A percentile compares a stretch with the other conserved stretches of the same genome.
Evolutionary conservation across 1,140 invertebrate species (phyloP).

Genomic region (Orchesella cincta): DNA sequence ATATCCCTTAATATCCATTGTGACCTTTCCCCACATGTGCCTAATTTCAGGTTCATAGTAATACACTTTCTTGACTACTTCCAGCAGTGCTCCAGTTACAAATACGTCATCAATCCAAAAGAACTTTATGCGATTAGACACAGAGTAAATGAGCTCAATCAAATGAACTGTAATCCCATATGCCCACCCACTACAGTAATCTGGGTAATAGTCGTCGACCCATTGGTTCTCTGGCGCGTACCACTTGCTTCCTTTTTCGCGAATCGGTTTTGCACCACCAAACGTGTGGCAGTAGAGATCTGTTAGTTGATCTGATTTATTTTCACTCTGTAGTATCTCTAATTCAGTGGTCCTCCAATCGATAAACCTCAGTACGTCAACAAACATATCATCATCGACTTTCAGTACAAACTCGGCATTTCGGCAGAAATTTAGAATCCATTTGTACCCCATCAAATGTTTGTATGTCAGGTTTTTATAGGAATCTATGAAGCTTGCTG

Average conservation of each 20-base stretch:
- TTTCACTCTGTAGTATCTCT: constrained; percentile 41
- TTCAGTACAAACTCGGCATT: constrained; percentile 58
- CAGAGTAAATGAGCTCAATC: constrained; percentile 55
- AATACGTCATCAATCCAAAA: constrained; percentile 63
- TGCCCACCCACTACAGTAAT: constrained; percentile 59
- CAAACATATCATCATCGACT: constrained; percentile 62
- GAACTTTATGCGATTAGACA: constrained; percentile 53
- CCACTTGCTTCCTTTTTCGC: constrained; percentile 56
- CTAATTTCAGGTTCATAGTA: background rate
- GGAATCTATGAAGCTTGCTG: constrained; percentile 57
- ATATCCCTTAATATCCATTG: background rate
- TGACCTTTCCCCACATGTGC: background rate
- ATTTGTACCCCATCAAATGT: constrained; percentile 60
- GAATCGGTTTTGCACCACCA: constrained; percentile 57
- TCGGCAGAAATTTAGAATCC: constrained; percentile 57
- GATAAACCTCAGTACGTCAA: constrained; percentile 59
- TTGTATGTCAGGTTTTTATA: constrained; percentile 60
- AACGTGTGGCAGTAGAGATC: constrained; percentile 68
- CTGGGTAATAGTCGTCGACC: constrained; percentile 53
- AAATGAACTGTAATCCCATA: constrained; percentile 73
- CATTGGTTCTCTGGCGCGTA: constrained; percentile 54
- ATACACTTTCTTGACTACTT: constrained; percentile 23
- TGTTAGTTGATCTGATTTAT: constrained; percentile 56
- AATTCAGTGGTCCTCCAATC: constrained; percentile 52
- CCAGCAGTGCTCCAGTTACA: constrained; percentile 58